Percentiles rank a stretch among this genome's conserved stretches.
Conservation (phyloP, 2,797 vertebrate genomes). For the Capromys pilorides region DNA sequence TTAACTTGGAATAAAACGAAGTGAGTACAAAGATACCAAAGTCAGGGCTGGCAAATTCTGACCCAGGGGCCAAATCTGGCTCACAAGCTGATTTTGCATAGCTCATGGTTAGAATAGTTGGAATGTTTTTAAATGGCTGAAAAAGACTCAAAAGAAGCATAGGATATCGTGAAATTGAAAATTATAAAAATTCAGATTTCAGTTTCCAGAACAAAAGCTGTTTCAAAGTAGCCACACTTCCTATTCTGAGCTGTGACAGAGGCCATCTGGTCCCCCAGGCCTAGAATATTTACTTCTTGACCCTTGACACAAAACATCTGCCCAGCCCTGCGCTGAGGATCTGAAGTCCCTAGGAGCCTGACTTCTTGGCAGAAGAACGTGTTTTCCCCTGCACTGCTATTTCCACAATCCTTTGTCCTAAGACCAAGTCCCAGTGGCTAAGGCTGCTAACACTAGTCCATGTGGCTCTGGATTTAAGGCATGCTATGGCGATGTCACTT, state of each 20-base stretch:
- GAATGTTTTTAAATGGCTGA: neutral
- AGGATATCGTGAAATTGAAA: neutral
- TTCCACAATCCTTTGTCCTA: neutral
- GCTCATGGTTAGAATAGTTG: neutral
- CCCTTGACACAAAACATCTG: neutral
- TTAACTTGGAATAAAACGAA: neutral
- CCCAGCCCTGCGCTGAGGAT: neutral
- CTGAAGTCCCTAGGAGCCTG: neutral
- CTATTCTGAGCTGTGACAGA: neutral
- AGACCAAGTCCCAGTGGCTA: neutral
- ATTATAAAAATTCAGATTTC: neutral
- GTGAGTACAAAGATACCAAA: neutral
- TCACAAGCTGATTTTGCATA: neutral
- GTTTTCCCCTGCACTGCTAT: neutral
- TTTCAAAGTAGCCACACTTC: neutral
- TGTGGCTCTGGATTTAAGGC: neutral
- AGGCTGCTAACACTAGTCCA: neutral
- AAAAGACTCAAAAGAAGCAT: neutral
- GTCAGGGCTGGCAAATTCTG: neutral
- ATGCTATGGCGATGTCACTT: slow-evolving; percentile 82
- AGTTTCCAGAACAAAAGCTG: slow-evolving; percentile 17
- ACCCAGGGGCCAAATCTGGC: neutral
- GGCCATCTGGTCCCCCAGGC: neutral
- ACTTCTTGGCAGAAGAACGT: neutral
- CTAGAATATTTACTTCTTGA: neutral